Evolutionary conservation across 2,888 invertebrate species (phyloP).

Genomic region (Nemoura dubitans): DNA sequence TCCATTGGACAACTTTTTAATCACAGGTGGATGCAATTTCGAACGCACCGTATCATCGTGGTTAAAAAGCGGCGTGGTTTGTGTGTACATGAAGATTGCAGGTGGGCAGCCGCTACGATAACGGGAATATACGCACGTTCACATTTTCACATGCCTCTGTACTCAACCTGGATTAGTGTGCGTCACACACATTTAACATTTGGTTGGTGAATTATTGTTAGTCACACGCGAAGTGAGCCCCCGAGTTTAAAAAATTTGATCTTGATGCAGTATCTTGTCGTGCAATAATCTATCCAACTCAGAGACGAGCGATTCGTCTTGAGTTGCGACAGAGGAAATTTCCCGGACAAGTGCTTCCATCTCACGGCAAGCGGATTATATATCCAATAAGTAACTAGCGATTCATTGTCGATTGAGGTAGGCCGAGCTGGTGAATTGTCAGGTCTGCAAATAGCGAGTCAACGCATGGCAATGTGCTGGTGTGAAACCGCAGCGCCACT

Average conservation of each 20-base stretch:
- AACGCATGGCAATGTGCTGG: not conserved
- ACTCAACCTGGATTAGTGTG: not conserved
- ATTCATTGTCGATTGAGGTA: not conserved
- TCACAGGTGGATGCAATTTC: not conserved
- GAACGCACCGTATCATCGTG: not conserved
- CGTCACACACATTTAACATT: not conserved
- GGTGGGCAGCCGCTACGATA: not conserved
- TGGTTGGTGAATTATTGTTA: not conserved
- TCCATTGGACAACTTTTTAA: not conserved
- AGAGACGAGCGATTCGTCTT: no score
- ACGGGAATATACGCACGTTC: not conserved
- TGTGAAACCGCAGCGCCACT: not conserved
- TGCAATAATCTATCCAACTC: no score
- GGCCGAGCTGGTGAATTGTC: not conserved
- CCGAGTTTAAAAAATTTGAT: not conserved
- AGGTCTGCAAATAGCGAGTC: not conserved
- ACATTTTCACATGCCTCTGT: not conserved
- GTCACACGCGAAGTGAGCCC: not conserved
- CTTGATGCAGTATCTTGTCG: not conserved
- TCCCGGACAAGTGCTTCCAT: not conserved
- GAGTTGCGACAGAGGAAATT: not conserved
- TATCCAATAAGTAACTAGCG: not conserved
- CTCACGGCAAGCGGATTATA: not conserved
- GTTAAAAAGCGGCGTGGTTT: not conserved
- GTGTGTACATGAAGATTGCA: not conserved